These are phyloP conservation scores for Lophotriccus pileatus DNA, from an alignment of 2,797 vertebrate species.

Conservation along the genomic window DNA sequence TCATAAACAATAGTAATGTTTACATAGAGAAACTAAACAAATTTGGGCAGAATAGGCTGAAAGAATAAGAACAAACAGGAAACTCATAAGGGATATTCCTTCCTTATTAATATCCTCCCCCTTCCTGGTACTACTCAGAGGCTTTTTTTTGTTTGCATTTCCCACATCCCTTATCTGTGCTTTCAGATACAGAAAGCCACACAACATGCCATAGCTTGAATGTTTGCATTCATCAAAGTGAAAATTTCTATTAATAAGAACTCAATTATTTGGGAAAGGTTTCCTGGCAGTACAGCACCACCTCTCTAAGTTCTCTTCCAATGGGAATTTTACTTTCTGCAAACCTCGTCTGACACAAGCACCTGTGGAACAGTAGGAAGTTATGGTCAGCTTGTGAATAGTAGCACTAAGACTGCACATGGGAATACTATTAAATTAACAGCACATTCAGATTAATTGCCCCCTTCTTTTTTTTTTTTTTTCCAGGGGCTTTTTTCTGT, in stretches of 20 bases:
- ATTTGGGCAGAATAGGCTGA: neutral
- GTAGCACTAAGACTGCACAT: neutral
- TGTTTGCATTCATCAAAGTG: neutral
- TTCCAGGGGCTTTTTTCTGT: neutral
- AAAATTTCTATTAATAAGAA: constrained; percentile 12
- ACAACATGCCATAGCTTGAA: neutral
- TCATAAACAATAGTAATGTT: neutral
- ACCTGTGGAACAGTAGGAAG: constrained; percentile 39
- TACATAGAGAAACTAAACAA: neutral
- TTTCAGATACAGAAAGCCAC: neutral
- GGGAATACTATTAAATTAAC: constrained; percentile 33
- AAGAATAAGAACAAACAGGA: neutral
- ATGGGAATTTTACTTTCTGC: neutral
- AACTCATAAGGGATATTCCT: neutral
- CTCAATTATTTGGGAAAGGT: neutral
- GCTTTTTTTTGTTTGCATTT: constrained; percentile 8
- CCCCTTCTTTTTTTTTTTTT: neutral
- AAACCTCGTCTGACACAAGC: neutral
- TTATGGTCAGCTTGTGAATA: constrained; percentile 17
- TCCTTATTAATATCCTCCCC: neutral
- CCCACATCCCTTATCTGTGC: neutral
- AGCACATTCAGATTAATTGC: constrained; percentile 18
- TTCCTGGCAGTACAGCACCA: neutral
- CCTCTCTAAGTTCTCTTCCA: neutral
- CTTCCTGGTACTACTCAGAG: neutral